phyloP scores from a whole-genome alignment of 2,797 vertebrate species.

The Silurus aristotelis region DNA sequence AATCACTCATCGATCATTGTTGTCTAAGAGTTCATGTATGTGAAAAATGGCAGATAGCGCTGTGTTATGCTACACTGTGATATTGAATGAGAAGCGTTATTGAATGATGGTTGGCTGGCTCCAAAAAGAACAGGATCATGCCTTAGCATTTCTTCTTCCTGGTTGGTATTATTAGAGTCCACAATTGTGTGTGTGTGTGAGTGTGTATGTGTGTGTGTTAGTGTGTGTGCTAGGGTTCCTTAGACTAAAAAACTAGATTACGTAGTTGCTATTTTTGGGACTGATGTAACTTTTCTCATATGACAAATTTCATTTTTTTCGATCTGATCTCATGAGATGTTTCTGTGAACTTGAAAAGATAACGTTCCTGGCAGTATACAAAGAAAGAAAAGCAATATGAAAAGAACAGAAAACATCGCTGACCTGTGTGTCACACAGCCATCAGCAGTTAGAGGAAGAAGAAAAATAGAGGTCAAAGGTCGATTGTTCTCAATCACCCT shows the following conservation, averaged over 20 bases:
- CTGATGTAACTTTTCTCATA: constrained; percentile 14
- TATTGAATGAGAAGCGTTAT: too few relatives aligned
- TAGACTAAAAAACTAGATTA: constrained; percentile 28
- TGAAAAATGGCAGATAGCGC: too few relatives aligned
- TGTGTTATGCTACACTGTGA: too few relatives aligned
- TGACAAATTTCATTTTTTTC: neutral
- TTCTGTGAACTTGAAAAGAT: neutral
- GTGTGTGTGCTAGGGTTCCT: constrained; percentile 14
- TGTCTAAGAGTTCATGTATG: too few relatives aligned
- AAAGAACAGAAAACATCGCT: neutral
- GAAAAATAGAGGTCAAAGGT: constrained; percentile 42
- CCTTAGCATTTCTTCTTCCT: too few relatives aligned
- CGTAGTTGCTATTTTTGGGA: constrained; percentile 40
- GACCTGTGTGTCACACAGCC: neutral
- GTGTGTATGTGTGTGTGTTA: constrained; percentile 31
- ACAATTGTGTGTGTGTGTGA: constrained; percentile 1
- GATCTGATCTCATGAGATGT: neutral
- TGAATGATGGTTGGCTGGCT: too few relatives aligned
- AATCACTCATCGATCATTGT: too few relatives aligned
- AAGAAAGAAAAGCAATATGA: neutral
- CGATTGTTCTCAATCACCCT: constrained; percentile 44
- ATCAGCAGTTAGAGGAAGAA: neutral
- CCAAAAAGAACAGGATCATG: too few relatives aligned
- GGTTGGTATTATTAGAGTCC: constrained; percentile 36
- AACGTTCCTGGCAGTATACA: neutral